Percentiles rank a stretch among this genome's conserved stretches.
phyloP scores from a whole-genome alignment of 92 coral and sea anemone genomes.

The Phenganax marumi region DNA sequence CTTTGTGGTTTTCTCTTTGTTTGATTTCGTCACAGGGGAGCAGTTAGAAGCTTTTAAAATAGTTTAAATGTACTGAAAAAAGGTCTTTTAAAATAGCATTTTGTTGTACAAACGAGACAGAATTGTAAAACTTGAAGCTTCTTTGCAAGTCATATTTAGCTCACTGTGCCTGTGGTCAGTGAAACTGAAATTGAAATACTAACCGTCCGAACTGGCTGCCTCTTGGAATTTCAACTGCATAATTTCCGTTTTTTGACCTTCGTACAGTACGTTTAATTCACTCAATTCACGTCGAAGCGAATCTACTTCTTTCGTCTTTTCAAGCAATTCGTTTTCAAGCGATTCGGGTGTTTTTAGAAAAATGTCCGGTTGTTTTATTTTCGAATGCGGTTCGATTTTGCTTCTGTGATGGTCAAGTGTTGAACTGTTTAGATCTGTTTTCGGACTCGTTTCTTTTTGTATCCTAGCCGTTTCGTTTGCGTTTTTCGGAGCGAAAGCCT shows the following conservation, averaged over 20 bases:
- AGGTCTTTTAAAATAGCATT: neutral
- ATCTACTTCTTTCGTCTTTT: conserved; percentile 20
- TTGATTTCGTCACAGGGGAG: neutral
- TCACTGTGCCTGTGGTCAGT: neutral
- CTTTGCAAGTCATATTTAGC: neutral
- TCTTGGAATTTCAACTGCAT: neutral
- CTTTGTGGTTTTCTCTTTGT: neutral
- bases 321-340: conserved; percentile 29
- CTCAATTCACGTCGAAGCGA: conserved; percentile 5
- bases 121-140: neutral
- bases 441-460: neutral
- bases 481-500: neutral
- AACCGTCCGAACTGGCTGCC: neutral
- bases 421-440: neutral
- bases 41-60: neutral
- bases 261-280: neutral
- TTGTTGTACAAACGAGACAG: neutral
- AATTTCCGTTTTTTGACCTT: neutral
- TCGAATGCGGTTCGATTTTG: neutral
- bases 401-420: neutral
- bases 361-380: neutral
- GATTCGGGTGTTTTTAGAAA: neutral
- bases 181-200: too few relatives aligned
- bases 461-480: neutral
- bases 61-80: neutral